A percentile compares a stretch with the other conserved stretches of the same genome.
phyloP scores from a whole-genome alignment of 2,797 vertebrate species.

The Buphagus erythrorhynchus region DNA sequence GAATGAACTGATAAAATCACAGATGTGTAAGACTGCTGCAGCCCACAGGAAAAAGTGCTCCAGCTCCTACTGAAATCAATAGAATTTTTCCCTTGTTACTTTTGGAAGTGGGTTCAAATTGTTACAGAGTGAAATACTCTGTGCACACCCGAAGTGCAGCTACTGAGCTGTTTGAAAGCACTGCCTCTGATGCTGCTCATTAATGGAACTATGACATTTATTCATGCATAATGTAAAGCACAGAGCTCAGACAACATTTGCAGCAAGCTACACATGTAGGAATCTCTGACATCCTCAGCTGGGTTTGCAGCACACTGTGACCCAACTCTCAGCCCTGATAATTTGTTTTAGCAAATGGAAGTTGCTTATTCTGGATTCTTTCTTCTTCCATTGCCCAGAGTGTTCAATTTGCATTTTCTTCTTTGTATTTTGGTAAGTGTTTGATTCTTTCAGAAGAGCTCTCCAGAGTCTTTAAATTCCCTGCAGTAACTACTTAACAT shows the following conservation, averaged over 20 bases:
- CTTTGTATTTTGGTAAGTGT: constrained; percentile 56
- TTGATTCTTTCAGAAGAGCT: constrained; percentile 52
- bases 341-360: constrained; percentile 2
- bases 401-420: constrained; percentile 27
- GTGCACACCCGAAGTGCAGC: neutral
- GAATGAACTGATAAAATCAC: neutral
- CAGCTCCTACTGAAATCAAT: neutral
- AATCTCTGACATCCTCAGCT: neutral
- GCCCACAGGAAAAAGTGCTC: neutral
- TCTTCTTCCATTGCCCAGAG: constrained; percentile 7
- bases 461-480: constrained; percentile 44
- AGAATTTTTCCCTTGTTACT: neutral
- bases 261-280: neutral
- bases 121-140: neutral
- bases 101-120: neutral
- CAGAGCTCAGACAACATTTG: neutral
- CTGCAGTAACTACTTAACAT: constrained; percentile 28
- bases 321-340: neutral
- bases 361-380: neutral
- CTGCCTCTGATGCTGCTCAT: neutral
- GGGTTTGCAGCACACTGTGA: neutral
- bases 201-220: neutral
- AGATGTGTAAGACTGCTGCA: neutral
- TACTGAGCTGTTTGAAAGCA: neutral
- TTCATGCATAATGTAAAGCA: neutral